Percentiles rank a stretch among this genome's conserved stretches.
Evolutionary conservation across 30 jellyfish, hydroid and myxozoan species (phyloP).

Genomic region (Catostylus mosaicus): DNA sequence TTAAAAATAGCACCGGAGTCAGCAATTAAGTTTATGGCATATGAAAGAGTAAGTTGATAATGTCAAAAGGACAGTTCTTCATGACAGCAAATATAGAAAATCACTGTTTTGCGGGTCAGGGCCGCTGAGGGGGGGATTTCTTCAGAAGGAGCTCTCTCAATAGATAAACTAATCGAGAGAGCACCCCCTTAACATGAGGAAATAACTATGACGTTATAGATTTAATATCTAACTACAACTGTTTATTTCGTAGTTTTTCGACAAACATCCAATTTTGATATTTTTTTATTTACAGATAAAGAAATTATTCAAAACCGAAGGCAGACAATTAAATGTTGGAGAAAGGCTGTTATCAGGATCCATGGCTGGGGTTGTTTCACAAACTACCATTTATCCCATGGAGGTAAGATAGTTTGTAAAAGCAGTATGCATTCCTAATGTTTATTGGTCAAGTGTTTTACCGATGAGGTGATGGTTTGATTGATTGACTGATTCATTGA

Average conservation of each 20-base stretch:
- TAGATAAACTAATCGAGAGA: no score
- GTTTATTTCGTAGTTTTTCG: no score
- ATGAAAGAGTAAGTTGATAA: conserved; percentile 95
- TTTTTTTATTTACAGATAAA: conserved; percentile 59
- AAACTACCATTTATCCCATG: conserved; percentile 90
- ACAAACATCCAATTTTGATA: no score
- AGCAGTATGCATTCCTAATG: no score
- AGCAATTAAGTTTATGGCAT: conserved; percentile 94
- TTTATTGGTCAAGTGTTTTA: not conserved
- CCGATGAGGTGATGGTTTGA: not conserved
- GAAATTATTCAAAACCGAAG: conserved; percentile 62
- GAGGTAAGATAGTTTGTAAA: conserved; percentile 70
- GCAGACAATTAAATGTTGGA: conserved; percentile 74
- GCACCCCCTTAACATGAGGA: no score
- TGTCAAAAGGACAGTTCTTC: no score
- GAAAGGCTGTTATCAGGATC: conserved; percentile 95
- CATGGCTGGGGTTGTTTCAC: conserved; percentile 95
- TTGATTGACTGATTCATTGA: not conserved
- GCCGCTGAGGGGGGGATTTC: no score
- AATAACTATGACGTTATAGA: no score
- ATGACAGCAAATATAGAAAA: no score
- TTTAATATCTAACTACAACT: no score
- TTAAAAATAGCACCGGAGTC: conserved; percentile 98
- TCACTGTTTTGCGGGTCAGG: no score
- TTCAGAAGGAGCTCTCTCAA: no score